A percentile compares a stretch with the other conserved stretches of the same genome.
Evolutionary conservation across 2,797 vertebrate genomes (phyloP).

Genomic region (Heteromormyrus szaboi): DNA sequence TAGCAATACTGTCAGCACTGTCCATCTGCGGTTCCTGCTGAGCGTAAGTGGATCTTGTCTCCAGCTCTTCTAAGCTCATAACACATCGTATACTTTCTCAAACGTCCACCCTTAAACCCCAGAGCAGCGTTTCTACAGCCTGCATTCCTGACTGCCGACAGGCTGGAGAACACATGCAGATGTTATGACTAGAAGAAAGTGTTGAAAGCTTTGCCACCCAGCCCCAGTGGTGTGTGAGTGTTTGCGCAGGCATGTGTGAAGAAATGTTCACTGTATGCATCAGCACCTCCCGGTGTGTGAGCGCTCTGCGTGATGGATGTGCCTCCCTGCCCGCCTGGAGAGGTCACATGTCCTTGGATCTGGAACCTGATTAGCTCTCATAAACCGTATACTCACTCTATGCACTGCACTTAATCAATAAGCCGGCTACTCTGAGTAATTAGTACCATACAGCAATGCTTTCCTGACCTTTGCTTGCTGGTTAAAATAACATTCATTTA

Average conservation of each 20-base stretch:
- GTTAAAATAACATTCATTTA: constrained; percentile 14
- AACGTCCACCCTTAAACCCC: background rate
- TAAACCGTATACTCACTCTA: constrained; percentile 19
- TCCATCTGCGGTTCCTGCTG: background rate
- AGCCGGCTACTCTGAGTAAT: constrained; percentile 52
- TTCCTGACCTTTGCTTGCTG: background rate
- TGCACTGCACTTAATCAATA: constrained; percentile 63
- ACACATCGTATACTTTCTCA: background rate
- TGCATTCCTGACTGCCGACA: background rate
- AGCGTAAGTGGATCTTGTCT: background rate
- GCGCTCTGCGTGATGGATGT: background rate
- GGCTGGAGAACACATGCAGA: background rate
- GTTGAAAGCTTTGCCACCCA: constrained; percentile 38
- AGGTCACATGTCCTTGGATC: background rate
- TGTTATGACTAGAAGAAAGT: constrained; percentile 34
- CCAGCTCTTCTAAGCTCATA: background rate
- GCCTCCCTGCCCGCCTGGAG: background rate
- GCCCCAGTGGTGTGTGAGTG: constrained; percentile 33
- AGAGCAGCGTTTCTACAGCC: background rate
- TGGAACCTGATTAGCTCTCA: background rate
- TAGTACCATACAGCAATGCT: constrained; percentile 26
- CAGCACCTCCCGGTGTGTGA: background rate
- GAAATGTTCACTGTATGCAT: background rate
- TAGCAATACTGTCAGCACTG: background rate
- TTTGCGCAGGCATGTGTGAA: constrained; percentile 21